These are phyloP conservation scores for Ctenosaura bakeri DNA, from an alignment of 2,797 vertebrate species.

Conservation along the genomic window DNA sequence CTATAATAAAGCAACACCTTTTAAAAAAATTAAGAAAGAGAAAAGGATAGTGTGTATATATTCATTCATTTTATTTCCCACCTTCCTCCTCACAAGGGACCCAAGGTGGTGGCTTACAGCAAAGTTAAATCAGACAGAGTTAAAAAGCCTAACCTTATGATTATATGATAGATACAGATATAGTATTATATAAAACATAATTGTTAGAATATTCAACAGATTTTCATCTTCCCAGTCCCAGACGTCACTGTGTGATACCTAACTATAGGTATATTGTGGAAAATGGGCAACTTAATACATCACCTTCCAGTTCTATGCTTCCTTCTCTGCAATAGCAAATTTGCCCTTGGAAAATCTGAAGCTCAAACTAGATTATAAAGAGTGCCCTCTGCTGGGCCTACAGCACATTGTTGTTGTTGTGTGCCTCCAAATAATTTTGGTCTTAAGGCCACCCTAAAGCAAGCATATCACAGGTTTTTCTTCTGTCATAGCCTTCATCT, in stretches of 20 bases:
- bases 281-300: not conserved
- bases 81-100: too few relatives aligned
- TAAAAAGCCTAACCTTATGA: too few relatives aligned
- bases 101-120: too few relatives aligned
- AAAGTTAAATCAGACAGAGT: too few relatives aligned
- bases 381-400: conserved; percentile 24
- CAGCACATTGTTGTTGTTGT: not conserved
- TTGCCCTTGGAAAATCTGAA: not conserved
- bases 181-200: too few relatives aligned
- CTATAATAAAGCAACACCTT: not conserved
- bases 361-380: not conserved
- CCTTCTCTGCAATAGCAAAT: not conserved
- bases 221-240: not conserved
- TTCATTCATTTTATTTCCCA: too few relatives aligned
- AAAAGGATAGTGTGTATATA: not conserved
- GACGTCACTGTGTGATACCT: not conserved
- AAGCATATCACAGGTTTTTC: too few relatives aligned
- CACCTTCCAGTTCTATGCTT: not conserved
- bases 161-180: too few relatives aligned
- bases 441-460: too few relatives aligned
- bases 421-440: too few relatives aligned
- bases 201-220: not conserved
- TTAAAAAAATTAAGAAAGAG: not conserved
- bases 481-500: too few relatives aligned
- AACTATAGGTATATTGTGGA: too few relatives aligned